Evolutionary conservation across 1,140 invertebrate genomes (phyloP), one percentile per base, ranked within the genome.

Genomic region (Ptiloglossa arizonensis): DNA sequence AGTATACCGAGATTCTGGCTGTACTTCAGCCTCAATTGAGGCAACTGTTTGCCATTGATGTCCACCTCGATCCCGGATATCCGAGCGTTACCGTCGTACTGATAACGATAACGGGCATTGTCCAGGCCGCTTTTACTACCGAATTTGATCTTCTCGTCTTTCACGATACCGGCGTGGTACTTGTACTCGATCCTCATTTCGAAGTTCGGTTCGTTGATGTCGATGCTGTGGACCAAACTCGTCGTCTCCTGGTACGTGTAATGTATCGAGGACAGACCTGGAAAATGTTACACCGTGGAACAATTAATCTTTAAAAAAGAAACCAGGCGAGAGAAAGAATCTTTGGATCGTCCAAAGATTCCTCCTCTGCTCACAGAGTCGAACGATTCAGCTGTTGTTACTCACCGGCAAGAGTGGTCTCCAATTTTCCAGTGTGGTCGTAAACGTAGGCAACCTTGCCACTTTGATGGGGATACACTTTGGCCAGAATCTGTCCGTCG

Each of bases 361-460:
- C n/a, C n/a, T n/a, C n/a, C n/a, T n/a, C n/a, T n/a, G n/a, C n/a
- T n/a, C n/a, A n/a, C n/a, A n/a, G n/a, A n/a, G n/a, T n/a, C n/a
- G n/a, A n/a, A n/a, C n/a, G n/a, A n/a, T n/a, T n/a, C n/a, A n/a
- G n/a, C n/a, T n/a, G n/a, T n/a, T n/a, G 2, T 27, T 91, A 76
- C 91, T 87, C 32, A 93, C 93, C 97, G 74, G 96, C 97, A n/a
- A 98, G 91, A 52, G 97, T 95, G 0, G 96, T 96, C 89, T 97
- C 97, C 41, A 98, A 89, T 88, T 97, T 96, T 17, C 96, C 96
- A 63, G 95, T 95, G 22, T 95, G 94, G 87, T 98, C 97, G 86
- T 98, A 98, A 1, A 97, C 95, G 88, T 98, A 98, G 1, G 97
- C 95, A 27, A 98, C 96, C 84, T 97, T 96, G 63, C 97, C 97